Evolutionary conservation across 2,888 invertebrate genomes (phyloP), one percentile per base, ranked within the genome.

Genomic region (Lasioglossum figueresi): DNA sequence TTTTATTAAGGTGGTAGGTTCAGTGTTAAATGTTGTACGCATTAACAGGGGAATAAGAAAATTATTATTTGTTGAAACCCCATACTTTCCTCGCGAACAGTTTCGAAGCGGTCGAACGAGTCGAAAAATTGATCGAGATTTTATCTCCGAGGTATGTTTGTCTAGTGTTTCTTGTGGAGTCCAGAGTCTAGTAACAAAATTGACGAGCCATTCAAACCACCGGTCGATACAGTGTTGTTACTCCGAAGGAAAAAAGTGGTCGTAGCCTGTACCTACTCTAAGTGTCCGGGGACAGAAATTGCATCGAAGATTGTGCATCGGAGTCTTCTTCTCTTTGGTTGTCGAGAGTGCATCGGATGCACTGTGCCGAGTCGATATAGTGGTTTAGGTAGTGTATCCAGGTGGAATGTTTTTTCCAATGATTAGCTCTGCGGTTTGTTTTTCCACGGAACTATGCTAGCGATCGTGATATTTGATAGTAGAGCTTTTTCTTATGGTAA

Each of bases 271-370:
- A 63, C 0, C 45, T 16, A 43, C 2, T 63, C 12, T 19, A 31
- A 27, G 59, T 63, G 16, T 63, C 63, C 63, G 31, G 31, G 63
- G 63, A 63, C 63, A 63, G 63, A 63, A 63, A 63, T 63, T 63
- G 31, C 63, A 63, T 31, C 31, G 31, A 31, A 31, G 63, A 63
- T 63, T 31, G 31, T 31, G 63, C 63, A 63, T 31, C 31, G n/a
- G 63, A 6, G 31, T 31, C 63, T 63, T 63, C 31, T 63, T 31
- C 31, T 63, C 27, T 31, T 63, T 31, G 63, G 63, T 16, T 63
- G 6, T 6, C 63, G 31, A n/a, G 63, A 63, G 56, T 31, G 16
- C 63, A 31, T 14, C 63, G 63, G 31, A 31, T 16, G 63, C 31
- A 19, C 63, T 31, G 63, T 63, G 63, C 59, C 4, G 63, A 19